Evolutionary conservation across 2,797 vertebrate species (phyloP).

Genomic region (Coracias cyanogaster): DNA sequence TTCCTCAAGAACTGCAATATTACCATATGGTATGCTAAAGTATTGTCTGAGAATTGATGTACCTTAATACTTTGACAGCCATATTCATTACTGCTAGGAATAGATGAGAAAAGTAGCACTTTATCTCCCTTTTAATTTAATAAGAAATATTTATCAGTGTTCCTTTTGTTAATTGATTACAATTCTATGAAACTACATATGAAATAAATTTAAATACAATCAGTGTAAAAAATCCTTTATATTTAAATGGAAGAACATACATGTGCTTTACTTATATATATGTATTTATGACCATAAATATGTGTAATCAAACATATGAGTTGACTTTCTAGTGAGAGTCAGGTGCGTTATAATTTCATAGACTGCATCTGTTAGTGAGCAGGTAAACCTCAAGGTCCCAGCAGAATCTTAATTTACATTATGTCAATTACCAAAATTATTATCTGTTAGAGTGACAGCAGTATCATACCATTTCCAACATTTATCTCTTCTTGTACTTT

Average conservation of each 20-base stretch:
- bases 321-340: not conserved
- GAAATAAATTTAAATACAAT: not conserved
- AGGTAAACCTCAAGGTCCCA: not conserved
- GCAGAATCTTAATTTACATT: not conserved
- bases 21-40: not conserved
- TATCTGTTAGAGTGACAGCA: not conserved
- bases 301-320: not conserved
- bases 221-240: accelerated
- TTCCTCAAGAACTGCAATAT: not conserved
- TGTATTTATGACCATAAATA: not conserved
- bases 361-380: not conserved
- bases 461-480: not conserved
- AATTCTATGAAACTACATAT: not conserved
- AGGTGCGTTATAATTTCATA: not conserved
- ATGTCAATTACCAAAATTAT: not conserved
- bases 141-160: not conserved
- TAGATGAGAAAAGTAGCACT: not conserved
- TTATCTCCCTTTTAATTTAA: not conserved
- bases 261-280: not conserved
- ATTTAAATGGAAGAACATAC: not conserved
- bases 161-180: not conserved
- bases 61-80: not conserved
- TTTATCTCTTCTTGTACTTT: not conserved
- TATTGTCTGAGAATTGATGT: not conserved
- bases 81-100: not conserved